Conservation (phyloP, 2,888 invertebrate genomes). For the Beris morrisii region DNA sequence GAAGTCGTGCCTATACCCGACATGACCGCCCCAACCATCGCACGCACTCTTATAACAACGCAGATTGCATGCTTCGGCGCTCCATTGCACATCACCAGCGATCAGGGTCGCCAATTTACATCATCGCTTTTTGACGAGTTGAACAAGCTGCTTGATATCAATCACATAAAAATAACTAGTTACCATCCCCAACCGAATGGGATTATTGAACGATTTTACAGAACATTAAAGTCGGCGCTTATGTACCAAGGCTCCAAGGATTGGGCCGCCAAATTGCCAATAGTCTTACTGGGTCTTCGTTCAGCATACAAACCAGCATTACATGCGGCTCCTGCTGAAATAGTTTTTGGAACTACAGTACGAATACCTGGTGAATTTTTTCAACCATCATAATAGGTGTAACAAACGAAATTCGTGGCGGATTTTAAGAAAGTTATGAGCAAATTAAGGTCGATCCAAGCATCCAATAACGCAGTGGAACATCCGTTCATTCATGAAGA, state of each 20-base stretch:
- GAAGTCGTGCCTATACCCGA: slow-evolving; percentile 29
- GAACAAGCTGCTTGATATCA: slow-evolving; percentile 42
- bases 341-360: slow-evolving; percentile 45
- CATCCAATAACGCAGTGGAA: no score
- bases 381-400: background rate
- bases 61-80: slow-evolving; percentile 55
- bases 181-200: slow-evolving; percentile 53
- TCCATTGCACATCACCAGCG: slow-evolving; percentile 47
- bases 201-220: slow-evolving; percentile 51
- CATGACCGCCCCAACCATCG: slow-evolving; percentile 34
- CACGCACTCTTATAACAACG: slow-evolving; percentile 26
- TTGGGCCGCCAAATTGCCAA: slow-evolving; percentile 46
- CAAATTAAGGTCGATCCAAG: no score
- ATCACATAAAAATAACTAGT: slow-evolving; percentile 44
- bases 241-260: slow-evolving; percentile 40
- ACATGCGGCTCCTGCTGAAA: slow-evolving; percentile 43
- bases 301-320: slow-evolving; percentile 44
- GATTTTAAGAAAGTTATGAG: no score
- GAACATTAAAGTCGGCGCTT: slow-evolving; percentile 50
- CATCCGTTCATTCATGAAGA: no score
- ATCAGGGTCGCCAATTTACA: slow-evolving; percentile 50
- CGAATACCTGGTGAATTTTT: slow-evolving; percentile 41
- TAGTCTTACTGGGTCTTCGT: slow-evolving; percentile 47
- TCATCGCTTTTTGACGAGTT: slow-evolving; percentile 43
- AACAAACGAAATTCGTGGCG: no score